Percentiles rank a stretch among this genome's conserved stretches.
These are phyloP conservation scores for Cosmia trapezina DNA, from an alignment of 2,888 invertebrate species.

Conservation along the genomic window DNA sequence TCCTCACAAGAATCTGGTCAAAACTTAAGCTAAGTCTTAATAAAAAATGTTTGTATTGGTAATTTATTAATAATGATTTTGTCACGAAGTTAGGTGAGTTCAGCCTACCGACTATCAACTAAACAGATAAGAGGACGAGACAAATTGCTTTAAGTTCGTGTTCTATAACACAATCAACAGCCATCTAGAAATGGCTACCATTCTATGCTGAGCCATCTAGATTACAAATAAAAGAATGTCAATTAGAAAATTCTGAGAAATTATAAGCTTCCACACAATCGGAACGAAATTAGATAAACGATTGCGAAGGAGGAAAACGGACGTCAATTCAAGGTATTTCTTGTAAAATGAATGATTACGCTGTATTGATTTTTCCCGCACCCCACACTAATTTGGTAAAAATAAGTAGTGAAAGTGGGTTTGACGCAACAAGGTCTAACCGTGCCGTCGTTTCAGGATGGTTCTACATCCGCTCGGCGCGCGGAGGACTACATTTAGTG, in stretches of 20 bases:
- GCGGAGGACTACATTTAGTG: constrained; percentile 87
- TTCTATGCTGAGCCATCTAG: constrained; percentile 75
- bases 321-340: constrained; percentile 53
- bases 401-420: constrained; percentile 19
- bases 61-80: neutral
- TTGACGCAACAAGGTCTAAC: constrained; percentile 62
- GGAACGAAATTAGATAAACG: constrained; percentile 18
- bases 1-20: too few relatives aligned
- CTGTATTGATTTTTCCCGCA: constrained; percentile 42
- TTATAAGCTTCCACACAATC: constrained; percentile 14
- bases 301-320: constrained; percentile 22
- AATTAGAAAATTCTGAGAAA: constrained; percentile 45
- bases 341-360: constrained; percentile 27
- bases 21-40: neutral
- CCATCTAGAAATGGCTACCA: constrained; percentile 81
- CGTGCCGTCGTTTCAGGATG: constrained; percentile 81
- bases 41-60: neutral
- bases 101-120: neutral
- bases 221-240: constrained; percentile 71
- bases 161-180: constrained; percentile 60
- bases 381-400: constrained; percentile 17
- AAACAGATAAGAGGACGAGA: neutral
- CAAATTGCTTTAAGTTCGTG: neutral
- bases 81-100: constrained; percentile 2
- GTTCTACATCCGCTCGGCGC: constrained; percentile 88